These are phyloP conservation scores for Pungitius pungitius DNA, from an alignment of 2,113 vertebrate species.

Conservation along the genomic window DNA sequence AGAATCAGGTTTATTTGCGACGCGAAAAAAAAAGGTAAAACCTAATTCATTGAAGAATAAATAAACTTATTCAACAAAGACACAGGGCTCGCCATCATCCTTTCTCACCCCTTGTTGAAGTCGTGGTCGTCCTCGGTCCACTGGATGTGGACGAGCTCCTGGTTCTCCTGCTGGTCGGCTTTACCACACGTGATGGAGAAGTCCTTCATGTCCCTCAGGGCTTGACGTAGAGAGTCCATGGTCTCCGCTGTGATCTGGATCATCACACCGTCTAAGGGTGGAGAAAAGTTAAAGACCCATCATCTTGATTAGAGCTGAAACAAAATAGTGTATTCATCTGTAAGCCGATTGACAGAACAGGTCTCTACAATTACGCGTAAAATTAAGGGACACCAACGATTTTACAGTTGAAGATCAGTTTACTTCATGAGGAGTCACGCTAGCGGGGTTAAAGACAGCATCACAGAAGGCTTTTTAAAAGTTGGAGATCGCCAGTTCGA, in stretches of 20 bases:
- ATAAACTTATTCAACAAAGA: no score
- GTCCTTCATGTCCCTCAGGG: slow-evolving; percentile 98
- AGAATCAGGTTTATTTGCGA: neutral
- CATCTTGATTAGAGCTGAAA: neutral
- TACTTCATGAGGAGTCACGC: neutral
- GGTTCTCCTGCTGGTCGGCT: slow-evolving; percentile 90
- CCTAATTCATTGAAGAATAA: no score
- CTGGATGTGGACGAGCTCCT: slow-evolving; percentile 92
- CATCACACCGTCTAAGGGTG: slow-evolving; percentile 91
- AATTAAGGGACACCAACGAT: neutral
- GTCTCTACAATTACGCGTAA: neutral
- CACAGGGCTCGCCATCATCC: neutral
- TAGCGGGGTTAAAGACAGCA: no score
- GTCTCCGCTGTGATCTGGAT: slow-evolving; percentile 98
- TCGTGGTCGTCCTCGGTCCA: slow-evolving; percentile 98
- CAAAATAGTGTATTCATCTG: neutral
- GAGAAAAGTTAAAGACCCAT: neutral
- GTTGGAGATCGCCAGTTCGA: neutral
- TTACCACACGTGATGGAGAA: slow-evolving; percentile 94
- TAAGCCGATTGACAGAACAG: neutral
- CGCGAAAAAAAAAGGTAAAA: neutral
- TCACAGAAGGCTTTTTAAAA: neutral
- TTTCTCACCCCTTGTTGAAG: slow-evolving; percentile 90
- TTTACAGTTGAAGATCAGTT: neutral
- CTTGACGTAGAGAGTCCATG: slow-evolving; percentile 94